Evolutionary conservation across 2,888 invertebrate species (phyloP).

Genomic region (Marasmarcha lunaedactyla): DNA sequence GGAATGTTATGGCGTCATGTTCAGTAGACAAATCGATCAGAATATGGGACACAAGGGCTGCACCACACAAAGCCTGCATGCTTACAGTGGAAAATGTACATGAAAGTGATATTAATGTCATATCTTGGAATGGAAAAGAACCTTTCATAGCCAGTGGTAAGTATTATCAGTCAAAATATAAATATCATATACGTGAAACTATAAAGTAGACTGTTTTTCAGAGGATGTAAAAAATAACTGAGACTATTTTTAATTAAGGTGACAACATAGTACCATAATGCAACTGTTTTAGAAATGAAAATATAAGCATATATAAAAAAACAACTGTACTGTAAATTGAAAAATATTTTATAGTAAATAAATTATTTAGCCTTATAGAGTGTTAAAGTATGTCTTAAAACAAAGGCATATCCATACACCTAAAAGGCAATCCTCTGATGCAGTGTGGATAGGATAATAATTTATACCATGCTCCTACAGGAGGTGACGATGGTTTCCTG

Average conservation of each 20-base stretch:
- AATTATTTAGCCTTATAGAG: no score
- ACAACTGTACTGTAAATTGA: no score
- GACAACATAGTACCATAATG: no score
- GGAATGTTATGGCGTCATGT: conserved; percentile 88
- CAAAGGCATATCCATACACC: no score
- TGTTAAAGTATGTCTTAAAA: no score
- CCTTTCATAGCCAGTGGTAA: conserved; percentile 87
- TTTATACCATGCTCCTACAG: no score
- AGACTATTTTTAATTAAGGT: background rate
- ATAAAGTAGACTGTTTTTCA: background rate
- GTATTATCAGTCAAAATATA: conserved; percentile 13
- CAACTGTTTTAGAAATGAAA: no score
- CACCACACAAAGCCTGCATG: conserved; percentile 92
- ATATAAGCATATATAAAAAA: no score
- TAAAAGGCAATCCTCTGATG: no score
- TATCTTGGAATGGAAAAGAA: conserved; percentile 95
- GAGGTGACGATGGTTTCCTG: conserved; percentile 95
- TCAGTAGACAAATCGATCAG: conserved; percentile 91
- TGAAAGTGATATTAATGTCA: conserved; percentile 94
- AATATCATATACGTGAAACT: background rate
- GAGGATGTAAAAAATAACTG: background rate
- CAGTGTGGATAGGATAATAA: no score
- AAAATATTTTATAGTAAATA: no score
- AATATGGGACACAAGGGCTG: conserved; percentile 94
- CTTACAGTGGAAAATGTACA: conserved; percentile 88